phyloP scores from a whole-genome alignment of 2,113 vertebrate species.

The Python bivittatus region DNA sequence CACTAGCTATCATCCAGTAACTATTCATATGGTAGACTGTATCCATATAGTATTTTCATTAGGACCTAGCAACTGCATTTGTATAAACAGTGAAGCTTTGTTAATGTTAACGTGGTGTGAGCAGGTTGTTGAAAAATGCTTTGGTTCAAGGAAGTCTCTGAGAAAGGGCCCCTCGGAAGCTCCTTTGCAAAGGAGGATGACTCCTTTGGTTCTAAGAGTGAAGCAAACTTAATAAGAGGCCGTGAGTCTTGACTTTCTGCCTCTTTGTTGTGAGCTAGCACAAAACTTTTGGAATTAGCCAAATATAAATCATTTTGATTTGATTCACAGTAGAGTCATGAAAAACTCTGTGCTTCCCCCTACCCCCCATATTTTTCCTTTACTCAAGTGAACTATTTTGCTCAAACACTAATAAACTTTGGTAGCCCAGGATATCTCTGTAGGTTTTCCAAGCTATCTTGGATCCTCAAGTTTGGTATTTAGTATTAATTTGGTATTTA shows the following conservation, averaged over 20 bases:
- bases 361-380: slow-evolving; percentile 59
- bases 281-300: slow-evolving; percentile 76
- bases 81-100: too few relatives aligned
- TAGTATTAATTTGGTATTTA: slow-evolving; percentile 75
- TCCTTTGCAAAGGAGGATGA: too few relatives aligned
- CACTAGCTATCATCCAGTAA: too few relatives aligned
- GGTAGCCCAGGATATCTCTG: slow-evolving; percentile 72
- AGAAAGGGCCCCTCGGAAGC: too few relatives aligned
- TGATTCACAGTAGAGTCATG: slow-evolving; percentile 79
- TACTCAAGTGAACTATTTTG: slow-evolving; percentile 80
- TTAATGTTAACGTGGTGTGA: too few relatives aligned
- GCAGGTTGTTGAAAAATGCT: too few relatives aligned
- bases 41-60: too few relatives aligned
- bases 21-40: too few relatives aligned
- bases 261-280: slow-evolving; percentile 79
- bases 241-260: slow-evolving; percentile 76
- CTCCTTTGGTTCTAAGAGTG: background rate
- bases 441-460: slow-evolving; percentile 70
- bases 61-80: too few relatives aligned
- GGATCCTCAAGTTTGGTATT: slow-evolving; percentile 77
- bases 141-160: too few relatives aligned
- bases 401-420: slow-evolving; percentile 83
- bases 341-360: slow-evolving; percentile 74
- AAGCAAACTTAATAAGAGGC: slow-evolving; percentile 62
- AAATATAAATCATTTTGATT: slow-evolving; percentile 82